Conservation (phyloP, 2,888 invertebrate genomes). For the Andrena camellia region DNA sequence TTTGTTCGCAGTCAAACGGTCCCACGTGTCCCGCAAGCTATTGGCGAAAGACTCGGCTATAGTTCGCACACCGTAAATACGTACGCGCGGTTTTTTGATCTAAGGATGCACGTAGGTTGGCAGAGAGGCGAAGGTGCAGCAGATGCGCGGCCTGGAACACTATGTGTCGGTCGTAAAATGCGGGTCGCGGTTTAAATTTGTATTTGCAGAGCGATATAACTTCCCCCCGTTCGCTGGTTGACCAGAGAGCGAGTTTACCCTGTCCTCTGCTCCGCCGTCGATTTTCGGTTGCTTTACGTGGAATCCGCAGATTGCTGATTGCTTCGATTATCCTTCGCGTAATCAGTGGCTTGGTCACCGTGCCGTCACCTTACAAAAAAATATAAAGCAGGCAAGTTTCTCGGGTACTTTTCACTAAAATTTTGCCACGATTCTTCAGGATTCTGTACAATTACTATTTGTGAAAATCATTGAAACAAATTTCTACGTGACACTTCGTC, state of each 20-base stretch:
- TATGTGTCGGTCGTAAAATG: conserved; percentile 79
- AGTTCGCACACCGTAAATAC: conserved; percentile 68
- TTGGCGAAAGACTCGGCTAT: conserved; percentile 15
- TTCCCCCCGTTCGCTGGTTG: conserved; percentile 33
- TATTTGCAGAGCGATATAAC: conserved; percentile 75
- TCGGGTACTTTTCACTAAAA: too few relatives aligned
- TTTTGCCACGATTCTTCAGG: too few relatives aligned
- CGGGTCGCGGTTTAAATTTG: conserved; percentile 79
- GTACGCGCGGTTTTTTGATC: conserved; percentile 28
- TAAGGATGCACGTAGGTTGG: conserved; percentile 28
- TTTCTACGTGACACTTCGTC: too few relatives aligned
- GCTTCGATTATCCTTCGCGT: too few relatives aligned
- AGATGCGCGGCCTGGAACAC: conserved; percentile 69
- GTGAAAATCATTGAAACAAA: too few relatives aligned
- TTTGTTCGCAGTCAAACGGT: not conserved
- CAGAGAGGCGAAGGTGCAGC: conserved; percentile 51
- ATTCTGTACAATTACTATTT: too few relatives aligned
- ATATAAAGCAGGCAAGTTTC: too few relatives aligned
- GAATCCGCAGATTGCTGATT: too few relatives aligned
- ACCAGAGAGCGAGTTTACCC: conserved; percentile 33
- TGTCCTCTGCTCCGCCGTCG: conserved; percentile 26
- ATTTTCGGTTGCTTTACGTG: not conserved
- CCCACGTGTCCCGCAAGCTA: not conserved
- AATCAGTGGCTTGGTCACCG: too few relatives aligned
- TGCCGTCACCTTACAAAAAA: too few relatives aligned